Evolutionary conservation across 2,888 invertebrate genomes (phyloP), one percentile per base, ranked within the genome.

Genomic region (Trichopoda pennipes): DNA sequence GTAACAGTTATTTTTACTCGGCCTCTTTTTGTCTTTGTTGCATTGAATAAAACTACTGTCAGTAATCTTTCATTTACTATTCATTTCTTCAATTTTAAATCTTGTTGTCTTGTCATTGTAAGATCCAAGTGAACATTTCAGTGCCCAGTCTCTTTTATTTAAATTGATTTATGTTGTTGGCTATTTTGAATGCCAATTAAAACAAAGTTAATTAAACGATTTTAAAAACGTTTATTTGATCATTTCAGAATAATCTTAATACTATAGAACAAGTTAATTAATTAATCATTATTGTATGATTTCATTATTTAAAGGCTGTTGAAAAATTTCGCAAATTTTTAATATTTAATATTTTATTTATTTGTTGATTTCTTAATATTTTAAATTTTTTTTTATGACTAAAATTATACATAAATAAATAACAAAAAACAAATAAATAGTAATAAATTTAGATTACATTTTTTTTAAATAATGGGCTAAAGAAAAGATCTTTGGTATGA

Each of bases 211-310:
- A 28, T 28, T 28, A 6, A 28, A 28, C 47, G 16, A 42, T 49
- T 69, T 51, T 47, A 23, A 28, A 69, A 47, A 63, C 47, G 47
- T 35, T 77, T 69, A 38, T 69, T 47, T 76, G 58, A 47, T 61
- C 55, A 69, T 55, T 56, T 61, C 6, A 35, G 61, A 38, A 38
- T 17, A 49, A 17, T 7, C 47, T 75, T 75, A 55, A 63, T 55
- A 23, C 53, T 69, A 61, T 69, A n/a, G 51, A 68, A 76, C 76
- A 55, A 61, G 68, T 76, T 44, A 21, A 32, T 76, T 44, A 21
- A 32, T 76, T 17, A 51, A 55, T 76, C 61, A 38, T 66, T 47
- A 19, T 75, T 47, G n/a, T 55, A 23, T 61, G 60, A 47, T 49
- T 68, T 60, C 42, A 51, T 23, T 47, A 35, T 61, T 61, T 68